These are phyloP conservation scores for Hypselothyrea guttata DNA, from an alignment of 2,888 invertebrate genomes.

Conservation along the genomic window DNA sequence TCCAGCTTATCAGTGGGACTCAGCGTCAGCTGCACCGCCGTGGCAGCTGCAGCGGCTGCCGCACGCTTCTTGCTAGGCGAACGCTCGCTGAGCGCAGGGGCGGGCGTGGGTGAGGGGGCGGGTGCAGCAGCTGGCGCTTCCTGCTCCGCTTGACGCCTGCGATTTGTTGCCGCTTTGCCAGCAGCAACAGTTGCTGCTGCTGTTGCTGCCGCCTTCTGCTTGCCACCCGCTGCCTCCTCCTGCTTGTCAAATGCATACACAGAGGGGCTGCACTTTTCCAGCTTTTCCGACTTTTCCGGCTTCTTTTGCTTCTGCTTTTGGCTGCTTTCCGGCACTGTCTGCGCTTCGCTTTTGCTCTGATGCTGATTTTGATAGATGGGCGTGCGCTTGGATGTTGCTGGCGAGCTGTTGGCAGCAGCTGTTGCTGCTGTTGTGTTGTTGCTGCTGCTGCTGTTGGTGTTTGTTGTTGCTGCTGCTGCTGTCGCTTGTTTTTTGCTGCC, in stretches of 20 bases:
- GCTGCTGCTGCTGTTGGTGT: conserved; percentile 27
- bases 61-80: conserved; percentile 70
- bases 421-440: conserved; percentile 24
- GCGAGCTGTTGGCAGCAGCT: conserved; percentile 24
- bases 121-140: too few relatives aligned
- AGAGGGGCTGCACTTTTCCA: conserved; percentile 77
- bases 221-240: conserved; percentile 83
- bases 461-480: conserved; percentile 20
- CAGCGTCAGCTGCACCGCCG: conserved; percentile 80
- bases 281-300: too few relatives aligned
- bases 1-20: conserved; percentile 83
- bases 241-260: conserved; percentile 89
- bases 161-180: conserved; percentile 80
- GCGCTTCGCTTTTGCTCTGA: conserved; percentile 36
- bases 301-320: neutral
- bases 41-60: conserved; percentile 69
- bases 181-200: conserved; percentile 16
- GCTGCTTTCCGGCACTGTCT: conserved; percentile 27
- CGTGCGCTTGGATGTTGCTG: conserved; percentile 72
- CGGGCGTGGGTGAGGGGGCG: too few relatives aligned
- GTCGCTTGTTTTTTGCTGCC: conserved; percentile 27
- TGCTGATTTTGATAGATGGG: conserved; percentile 84
- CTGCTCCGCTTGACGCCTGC: conserved; percentile 79
- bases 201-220: conserved; percentile 10
- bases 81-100: conserved; percentile 60